Conservation (phyloP, 2,797 vertebrate species). For the Loriculus beryllinus region DNA sequence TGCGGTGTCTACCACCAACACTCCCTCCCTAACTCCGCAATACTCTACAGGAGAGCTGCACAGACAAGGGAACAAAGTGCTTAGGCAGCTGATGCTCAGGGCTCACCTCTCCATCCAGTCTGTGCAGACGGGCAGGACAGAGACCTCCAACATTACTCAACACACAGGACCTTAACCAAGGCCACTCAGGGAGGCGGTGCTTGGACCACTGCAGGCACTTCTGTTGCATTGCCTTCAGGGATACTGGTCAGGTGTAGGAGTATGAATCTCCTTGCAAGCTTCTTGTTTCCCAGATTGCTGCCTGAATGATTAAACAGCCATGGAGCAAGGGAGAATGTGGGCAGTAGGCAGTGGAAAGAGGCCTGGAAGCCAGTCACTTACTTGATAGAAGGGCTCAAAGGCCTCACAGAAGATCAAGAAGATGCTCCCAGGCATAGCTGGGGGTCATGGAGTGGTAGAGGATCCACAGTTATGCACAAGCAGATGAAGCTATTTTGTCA, state of each 20-base stretch:
- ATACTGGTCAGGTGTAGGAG: rapidly evolving
- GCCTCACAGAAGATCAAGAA: background rate
- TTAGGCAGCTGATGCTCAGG: background rate
- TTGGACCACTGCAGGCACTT: too few species aligned
- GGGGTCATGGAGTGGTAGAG: background rate
- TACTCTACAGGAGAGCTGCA: background rate
- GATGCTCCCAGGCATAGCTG: background rate
- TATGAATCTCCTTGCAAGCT: background rate
- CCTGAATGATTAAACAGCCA: background rate
- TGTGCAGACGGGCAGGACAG: background rate
- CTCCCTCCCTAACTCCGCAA: background rate
- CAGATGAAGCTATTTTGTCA: background rate
- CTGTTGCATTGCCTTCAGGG: background rate
- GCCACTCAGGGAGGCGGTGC: background rate
- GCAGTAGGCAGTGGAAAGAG: background rate
- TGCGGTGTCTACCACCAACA: background rate
- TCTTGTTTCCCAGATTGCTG: background rate
- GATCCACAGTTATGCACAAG: background rate
- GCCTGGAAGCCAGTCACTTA: background rate
- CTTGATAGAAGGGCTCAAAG: background rate
- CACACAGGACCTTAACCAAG: background rate
- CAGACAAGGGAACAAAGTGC: background rate
- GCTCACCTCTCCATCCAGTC: background rate
- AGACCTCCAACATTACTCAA: background rate
- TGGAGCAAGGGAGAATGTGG: background rate